Conservation (phyloP, 2,797 vertebrate genomes). For the Dallia pectoralis region DNA sequence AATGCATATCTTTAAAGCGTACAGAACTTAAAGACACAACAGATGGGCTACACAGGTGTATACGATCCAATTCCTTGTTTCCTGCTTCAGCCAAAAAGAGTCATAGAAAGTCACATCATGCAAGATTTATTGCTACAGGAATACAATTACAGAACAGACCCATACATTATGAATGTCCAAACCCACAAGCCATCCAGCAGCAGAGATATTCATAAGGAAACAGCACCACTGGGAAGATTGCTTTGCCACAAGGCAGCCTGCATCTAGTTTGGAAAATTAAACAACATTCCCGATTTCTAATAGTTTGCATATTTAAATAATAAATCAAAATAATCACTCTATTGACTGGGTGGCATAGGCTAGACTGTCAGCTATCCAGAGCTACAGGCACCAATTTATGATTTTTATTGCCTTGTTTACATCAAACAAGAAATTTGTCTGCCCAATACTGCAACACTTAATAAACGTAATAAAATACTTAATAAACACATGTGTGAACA, state of each 20-base stretch:
- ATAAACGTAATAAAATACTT: too few relatives aligned
- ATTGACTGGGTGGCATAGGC: background rate
- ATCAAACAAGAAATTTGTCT: too few relatives aligned
- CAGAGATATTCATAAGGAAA: background rate
- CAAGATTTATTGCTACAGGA: background rate
- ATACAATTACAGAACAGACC: slow-evolving; percentile 7
- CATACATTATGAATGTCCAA: slow-evolving; percentile 4
- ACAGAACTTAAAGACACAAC: background rate
- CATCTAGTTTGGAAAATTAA: background rate
- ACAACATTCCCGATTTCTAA: background rate
- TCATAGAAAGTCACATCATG: background rate
- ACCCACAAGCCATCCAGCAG: background rate
- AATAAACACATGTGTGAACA: too few relatives aligned
- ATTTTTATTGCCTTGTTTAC: too few relatives aligned
- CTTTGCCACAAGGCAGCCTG: background rate
- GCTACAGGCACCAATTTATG: background rate
- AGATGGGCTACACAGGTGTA: background rate
- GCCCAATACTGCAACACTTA: too few relatives aligned
- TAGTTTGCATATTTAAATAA: background rate
- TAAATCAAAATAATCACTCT: background rate
- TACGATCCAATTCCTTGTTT: background rate
- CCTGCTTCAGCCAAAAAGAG: background rate
- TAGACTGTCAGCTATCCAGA: background rate
- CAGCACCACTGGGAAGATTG: background rate
- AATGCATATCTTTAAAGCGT: too few relatives aligned